Conservation (phyloP, 2,797 vertebrate genomes). For the Malurus leucopterus region DNA sequence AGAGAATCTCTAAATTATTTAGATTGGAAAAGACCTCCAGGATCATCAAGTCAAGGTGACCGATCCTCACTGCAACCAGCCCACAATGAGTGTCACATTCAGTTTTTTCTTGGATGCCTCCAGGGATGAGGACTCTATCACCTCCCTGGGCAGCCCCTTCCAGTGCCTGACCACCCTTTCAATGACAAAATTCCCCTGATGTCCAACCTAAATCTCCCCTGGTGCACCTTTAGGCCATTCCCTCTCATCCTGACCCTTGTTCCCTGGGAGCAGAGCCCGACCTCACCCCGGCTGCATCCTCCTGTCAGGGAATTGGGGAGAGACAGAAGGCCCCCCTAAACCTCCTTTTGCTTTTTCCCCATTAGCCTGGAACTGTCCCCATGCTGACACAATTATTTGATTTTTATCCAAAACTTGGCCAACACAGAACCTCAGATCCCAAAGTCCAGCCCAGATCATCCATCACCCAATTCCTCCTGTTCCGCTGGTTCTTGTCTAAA, state of each 20-base stretch:
- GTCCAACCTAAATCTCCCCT: not conserved
- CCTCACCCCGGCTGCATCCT: accelerated
- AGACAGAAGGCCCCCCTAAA: accelerated
- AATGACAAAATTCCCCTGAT: not conserved
- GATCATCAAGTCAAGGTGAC: not conserved
- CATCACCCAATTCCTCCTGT: not conserved
- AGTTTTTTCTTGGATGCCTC: not conserved
- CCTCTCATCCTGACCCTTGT: not conserved
- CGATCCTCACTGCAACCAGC: not conserved
- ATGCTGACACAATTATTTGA: not conserved
- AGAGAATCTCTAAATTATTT: not conserved
- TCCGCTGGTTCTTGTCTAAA: accelerated
- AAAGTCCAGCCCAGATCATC: not conserved
- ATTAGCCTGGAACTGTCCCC: not conserved
- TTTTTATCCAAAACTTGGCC: not conserved
- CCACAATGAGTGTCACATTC: not conserved
- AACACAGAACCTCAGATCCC: not conserved
- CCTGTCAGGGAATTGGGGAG: not conserved
- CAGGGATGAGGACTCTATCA: not conserved
- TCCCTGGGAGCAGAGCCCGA: accelerated
- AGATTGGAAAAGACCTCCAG: not conserved
- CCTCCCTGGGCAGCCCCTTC: not conserved
- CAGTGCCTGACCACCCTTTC: not conserved
- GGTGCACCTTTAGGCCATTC: not conserved
- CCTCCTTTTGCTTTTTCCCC: not conserved